Base-by-base conservation (phyloP, 2,113 vertebrate genomes). In the Tor tambroides region DNA sequence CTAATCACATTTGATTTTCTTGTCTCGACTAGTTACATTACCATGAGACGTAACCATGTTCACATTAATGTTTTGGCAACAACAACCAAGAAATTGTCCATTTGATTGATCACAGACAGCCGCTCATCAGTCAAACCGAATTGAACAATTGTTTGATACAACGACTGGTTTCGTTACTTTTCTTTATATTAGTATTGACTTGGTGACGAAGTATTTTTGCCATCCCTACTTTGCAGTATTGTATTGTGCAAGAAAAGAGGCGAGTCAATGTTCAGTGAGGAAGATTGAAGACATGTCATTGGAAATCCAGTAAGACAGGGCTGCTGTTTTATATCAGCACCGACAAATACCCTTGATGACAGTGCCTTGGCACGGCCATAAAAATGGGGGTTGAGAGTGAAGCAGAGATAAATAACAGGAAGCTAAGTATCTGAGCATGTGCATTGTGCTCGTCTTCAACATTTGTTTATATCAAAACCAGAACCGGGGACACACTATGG, bases 281-380 rank as follows among this genome's bases (percentile, higher is more conserved):
- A 56, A 65, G 79, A 81, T 43, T 35, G 51, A 80, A 63, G 63
- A 19, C 14, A 32, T 71, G 41, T 49, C 80, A 69, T 71, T 83
- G 63, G 28, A 69, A 83, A 69, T 83, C 43, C 41, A 51, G 80
- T 83, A 83, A 69, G 63, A 83, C 41, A 49, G 59, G 63, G 41
- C 26, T 14, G 80, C 80, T 69, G 63, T 83, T 69, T 83, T 83
- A 71, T 81, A 65, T 32, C 38, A 5, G 59, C 71, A 38, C 79
- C 82, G 38, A 83, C 67, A 75, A 83, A 83, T 23, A 67, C 49
- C 17, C 23, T 75, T 88, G 74, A 83, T 65, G 85, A 86, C 80
- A 80, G 51, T 77, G 11, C 46, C 74, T 84, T 87, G 67, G 67
- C 85, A 75, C 26, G 49, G 59, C 56, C 35, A 63, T 79, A 78